Evolutionary conservation across 2,888 invertebrate genomes (phyloP).

Genomic region (Tribolium freemani): DNA sequence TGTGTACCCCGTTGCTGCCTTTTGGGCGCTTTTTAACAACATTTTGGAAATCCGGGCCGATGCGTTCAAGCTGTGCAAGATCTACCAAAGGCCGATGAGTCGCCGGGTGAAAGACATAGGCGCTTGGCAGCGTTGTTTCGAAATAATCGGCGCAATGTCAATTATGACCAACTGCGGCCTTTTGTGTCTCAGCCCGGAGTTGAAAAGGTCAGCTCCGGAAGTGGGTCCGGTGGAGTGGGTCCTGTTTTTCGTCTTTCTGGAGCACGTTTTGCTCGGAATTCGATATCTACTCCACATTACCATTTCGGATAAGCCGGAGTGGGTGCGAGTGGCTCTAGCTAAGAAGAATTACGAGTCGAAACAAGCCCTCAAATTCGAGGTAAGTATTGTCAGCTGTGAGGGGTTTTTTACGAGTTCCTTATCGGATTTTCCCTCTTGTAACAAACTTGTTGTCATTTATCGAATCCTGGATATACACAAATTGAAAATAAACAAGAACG

Average conservation of each 20-base stretch:
- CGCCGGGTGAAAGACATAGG: constrained; percentile 79
- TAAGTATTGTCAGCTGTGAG: constrained; percentile 53
- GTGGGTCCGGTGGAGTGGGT: constrained; percentile 69
- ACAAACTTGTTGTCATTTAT: constrained; percentile 36
- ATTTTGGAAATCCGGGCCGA: constrained; percentile 82
- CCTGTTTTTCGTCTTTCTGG: constrained; percentile 76
- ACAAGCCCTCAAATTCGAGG: constrained; percentile 75
- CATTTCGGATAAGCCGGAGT: constrained; percentile 80
- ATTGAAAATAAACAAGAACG: constrained; percentile 40
- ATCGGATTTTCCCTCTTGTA: constrained; percentile 1
- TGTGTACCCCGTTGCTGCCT: constrained; percentile 81
- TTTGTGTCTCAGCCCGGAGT: constrained; percentile 77
- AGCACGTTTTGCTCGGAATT: constrained; percentile 78
- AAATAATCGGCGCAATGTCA: constrained; percentile 77
- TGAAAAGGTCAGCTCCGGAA: constrained; percentile 65
- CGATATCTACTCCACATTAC: constrained; percentile 76
- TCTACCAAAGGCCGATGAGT: constrained; percentile 78
- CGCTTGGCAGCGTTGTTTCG: constrained; percentile 83
- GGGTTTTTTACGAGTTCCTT: not conserved
- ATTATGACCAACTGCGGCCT: constrained; percentile 84
- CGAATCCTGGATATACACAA: constrained; percentile 25
- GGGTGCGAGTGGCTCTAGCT: constrained; percentile 76
- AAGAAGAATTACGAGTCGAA: constrained; percentile 75
- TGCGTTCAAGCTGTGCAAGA: constrained; percentile 80
- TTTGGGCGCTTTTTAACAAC: constrained; percentile 82